These are phyloP conservation scores for Bambusicola thoracicus DNA, from an alignment of 2,113 vertebrate species.

Conservation along the genomic window DNA sequence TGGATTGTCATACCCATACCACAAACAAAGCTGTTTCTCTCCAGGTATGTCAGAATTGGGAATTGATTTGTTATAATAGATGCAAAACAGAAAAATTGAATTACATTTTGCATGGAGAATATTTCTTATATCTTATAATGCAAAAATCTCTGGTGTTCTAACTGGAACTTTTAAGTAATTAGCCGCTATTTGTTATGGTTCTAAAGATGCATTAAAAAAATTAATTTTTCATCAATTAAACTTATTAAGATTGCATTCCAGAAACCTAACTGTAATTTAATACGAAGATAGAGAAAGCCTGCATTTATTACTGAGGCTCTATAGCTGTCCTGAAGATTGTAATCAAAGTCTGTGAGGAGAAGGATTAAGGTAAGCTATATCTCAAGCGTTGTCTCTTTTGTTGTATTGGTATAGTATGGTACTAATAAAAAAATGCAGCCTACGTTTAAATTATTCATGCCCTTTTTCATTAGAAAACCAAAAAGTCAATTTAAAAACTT, in stretches of 20 bases:
- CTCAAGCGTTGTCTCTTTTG: slow-evolving; percentile 42
- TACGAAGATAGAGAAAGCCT: background rate
- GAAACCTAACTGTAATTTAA: slow-evolving; percentile 22
- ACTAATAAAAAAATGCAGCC: slow-evolving; percentile 19
- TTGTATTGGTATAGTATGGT: slow-evolving; percentile 14
- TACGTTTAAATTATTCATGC: slow-evolving; percentile 74
- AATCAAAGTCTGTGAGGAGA: slow-evolving; percentile 30
- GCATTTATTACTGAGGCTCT: background rate
- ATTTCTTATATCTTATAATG: background rate
- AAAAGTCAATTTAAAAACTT: slow-evolving; percentile 75
- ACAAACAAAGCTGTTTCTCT: background rate
- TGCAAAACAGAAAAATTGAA: background rate
- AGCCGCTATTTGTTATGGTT: background rate
- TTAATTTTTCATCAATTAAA: slow-evolving; percentile 20
- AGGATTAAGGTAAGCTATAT: slow-evolving; percentile 54
- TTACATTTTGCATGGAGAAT: background rate
- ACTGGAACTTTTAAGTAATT: background rate
- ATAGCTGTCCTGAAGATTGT: slow-evolving; percentile 53
- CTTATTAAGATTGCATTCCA: background rate
- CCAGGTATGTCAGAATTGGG: background rate
- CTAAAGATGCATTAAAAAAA: background rate
- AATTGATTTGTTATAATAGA: slow-evolving; percentile 27
- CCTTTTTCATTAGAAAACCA: slow-evolving; percentile 75
- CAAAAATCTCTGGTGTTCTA: background rate
- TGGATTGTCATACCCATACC: background rate